Evolutionary conservation across 30 jellyfish, hydroid and myxozoan genomes (phyloP).

Genomic region (Nemopilema nomurai): DNA sequence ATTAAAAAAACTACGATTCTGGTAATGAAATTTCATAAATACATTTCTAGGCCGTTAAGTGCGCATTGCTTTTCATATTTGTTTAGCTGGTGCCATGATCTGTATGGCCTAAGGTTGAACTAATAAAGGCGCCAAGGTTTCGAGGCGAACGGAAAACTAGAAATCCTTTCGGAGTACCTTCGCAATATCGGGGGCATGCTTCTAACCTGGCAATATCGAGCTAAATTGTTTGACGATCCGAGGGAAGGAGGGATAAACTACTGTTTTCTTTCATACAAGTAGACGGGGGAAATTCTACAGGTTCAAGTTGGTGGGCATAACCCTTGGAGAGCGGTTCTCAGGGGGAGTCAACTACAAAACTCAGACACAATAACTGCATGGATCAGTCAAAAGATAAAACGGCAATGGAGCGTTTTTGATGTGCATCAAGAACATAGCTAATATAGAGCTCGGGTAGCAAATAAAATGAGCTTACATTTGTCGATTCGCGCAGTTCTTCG

Average conservation of each 20-base stretch:
- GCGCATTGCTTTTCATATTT: neutral
- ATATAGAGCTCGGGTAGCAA: neutral
- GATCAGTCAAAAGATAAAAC: neutral
- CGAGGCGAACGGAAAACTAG: neutral
- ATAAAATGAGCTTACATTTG: slow-evolving; percentile 24
- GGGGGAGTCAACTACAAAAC: slow-evolving; percentile 49
- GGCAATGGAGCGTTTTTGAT: neutral
- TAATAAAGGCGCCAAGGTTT: neutral
- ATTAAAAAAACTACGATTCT: too few relatives aligned
- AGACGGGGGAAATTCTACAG: slow-evolving; percentile 67
- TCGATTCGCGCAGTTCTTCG: slow-evolving; percentile 17
- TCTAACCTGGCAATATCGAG: neutral
- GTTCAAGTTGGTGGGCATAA: slow-evolving; percentile 52
- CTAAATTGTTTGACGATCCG: neutral
- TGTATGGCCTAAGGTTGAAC: neutral
- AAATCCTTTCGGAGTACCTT: neutral
- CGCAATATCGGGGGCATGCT: neutral
- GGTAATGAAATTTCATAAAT: neutral
- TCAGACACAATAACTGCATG: neutral
- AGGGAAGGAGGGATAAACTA: neutral
- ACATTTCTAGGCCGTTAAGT: neutral
- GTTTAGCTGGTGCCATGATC: neutral
- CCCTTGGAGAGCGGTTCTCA: slow-evolving; percentile 52
- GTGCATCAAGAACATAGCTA: neutral
- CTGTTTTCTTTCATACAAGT: neutral